Conservation (phyloP, 1,140 invertebrate genomes). For the Colletes latitarsis region DNA sequence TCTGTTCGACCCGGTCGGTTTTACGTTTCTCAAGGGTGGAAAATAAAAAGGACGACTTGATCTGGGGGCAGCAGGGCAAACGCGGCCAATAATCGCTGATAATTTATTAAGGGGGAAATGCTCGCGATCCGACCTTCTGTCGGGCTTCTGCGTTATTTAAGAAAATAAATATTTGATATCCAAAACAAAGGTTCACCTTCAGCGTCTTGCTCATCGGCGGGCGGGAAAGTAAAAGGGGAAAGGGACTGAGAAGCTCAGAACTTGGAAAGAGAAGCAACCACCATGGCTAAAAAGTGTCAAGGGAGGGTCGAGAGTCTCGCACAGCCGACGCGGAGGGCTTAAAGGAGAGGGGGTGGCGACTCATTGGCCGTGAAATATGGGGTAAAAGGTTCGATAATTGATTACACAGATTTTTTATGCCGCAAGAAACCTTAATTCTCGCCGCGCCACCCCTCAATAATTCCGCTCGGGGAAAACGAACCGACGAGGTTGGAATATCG, state of each 20-base stretch:
- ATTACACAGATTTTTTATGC: conserved; percentile 82
- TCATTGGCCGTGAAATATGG: conserved; percentile 81
- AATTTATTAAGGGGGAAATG: conserved; percentile 68
- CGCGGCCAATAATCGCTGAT: conserved; percentile 68
- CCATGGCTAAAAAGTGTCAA: conserved; percentile 67
- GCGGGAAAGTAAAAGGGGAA: conserved; percentile 1
- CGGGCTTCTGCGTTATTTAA: conserved; percentile 62
- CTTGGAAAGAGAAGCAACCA: conserved; percentile 50
- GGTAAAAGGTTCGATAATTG: conserved; percentile 81
- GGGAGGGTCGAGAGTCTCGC: conserved; percentile 65
- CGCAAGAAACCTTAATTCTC: conserved; percentile 80
- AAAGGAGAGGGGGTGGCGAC: conserved; percentile 68
- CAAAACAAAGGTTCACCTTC: conserved; percentile 63
- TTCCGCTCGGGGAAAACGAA: conserved; percentile 73
- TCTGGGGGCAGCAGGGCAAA: conserved; percentile 40
- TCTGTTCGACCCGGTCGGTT: background rate
- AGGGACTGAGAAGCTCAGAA: conserved; percentile 9
- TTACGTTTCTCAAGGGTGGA: background rate
- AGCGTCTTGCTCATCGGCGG: conserved; percentile 21
- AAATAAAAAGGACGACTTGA: background rate
- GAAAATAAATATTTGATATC: conserved; percentile 72
- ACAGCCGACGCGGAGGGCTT: conserved; percentile 55
- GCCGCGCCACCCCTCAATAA: conserved; percentile 75
- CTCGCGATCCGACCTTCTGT: conserved; percentile 42
- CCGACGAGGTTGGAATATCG: conserved; percentile 73